Base-by-base conservation (phyloP, 2,797 vertebrate genomes). In the Microctenopoma stevenorrisi region DNA sequence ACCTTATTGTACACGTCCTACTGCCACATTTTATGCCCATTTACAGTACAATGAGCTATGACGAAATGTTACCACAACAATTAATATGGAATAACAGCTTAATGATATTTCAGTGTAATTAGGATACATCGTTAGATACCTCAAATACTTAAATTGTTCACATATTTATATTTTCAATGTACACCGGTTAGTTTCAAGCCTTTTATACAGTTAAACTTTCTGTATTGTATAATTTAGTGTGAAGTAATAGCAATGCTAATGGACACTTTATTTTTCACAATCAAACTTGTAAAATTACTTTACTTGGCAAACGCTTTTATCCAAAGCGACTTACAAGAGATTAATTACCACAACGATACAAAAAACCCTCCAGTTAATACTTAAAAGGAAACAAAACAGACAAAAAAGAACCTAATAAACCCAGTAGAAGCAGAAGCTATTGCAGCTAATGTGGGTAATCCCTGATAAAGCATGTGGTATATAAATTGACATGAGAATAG, bases 21-120 rank as follows among this genome's bases (percentile, higher is more conserved):
- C 38, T 56, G 14, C 25, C 28, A 42, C 18, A 59, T 7, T 16
- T n/a, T 18, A 22, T 15, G 9, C 35, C 26, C 7, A 48, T 22
- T 13, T 3, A 61, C 22, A 76, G 3, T 30, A 22, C 4, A 43
- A 44, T 25, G 18, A 30, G 13, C 30, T 48, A 26, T 1, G 15
- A 68, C 51, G 51, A 68, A 68, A 68, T 64, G 61, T 64, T 46
- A 68, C 65, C 76, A 57, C 40, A 76, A 28, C 44, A 54, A 38
- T 61, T 11, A 38, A 49, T 28, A 28, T 65, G 18, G 7, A 63
- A 28, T 28, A 70, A 14, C 55, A 40, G 25, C n/a, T 46, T 30
- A 15, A 22, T 68, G 35, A 58, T 35, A 46, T 1, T 12, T 18
- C 5, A 14, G 48, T 48, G 12, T 13, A 26, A 53, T 35, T 7